phyloP scores from a whole-genome alignment of 2,888 invertebrate species.

The Schizaphis graminum region DNA sequence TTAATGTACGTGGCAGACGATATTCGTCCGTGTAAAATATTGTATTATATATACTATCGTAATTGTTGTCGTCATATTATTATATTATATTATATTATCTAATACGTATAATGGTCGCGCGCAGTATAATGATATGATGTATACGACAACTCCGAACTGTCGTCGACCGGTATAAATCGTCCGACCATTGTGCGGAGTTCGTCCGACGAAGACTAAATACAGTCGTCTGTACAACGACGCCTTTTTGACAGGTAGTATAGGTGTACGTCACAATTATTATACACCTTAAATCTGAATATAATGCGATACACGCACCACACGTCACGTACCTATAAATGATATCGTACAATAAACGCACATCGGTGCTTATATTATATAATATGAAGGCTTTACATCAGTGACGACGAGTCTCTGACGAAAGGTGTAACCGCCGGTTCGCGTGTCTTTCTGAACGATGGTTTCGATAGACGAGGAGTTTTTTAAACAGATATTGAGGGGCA shows the following conservation, averaged over 20 bases:
- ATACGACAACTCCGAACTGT: background rate
- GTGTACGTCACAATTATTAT: background rate
- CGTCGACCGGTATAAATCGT: slow-evolving; percentile 33
- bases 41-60: background rate
- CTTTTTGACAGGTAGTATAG: slow-evolving; percentile 47
- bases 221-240: slow-evolving; percentile 28
- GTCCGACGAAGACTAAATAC: slow-evolving; percentile 45
- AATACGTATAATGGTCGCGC: background rate
- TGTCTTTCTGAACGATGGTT: background rate
- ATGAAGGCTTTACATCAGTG: background rate
- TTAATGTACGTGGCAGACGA: slow-evolving; percentile 32
- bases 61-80: background rate
- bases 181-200: slow-evolving; percentile 29
- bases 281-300: background rate
- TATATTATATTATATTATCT: background rate
- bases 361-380: background rate
- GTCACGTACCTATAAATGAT: background rate
- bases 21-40: background rate
- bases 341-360: background rate
- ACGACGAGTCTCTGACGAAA: background rate
- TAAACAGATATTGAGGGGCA: background rate
- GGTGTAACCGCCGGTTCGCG: background rate
- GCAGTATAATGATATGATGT: background rate
- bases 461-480: background rate
- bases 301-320: background rate